Evolutionary conservation across 2,113 vertebrate genomes (phyloP).

Genomic region (Ictalurus furcatus): DNA sequence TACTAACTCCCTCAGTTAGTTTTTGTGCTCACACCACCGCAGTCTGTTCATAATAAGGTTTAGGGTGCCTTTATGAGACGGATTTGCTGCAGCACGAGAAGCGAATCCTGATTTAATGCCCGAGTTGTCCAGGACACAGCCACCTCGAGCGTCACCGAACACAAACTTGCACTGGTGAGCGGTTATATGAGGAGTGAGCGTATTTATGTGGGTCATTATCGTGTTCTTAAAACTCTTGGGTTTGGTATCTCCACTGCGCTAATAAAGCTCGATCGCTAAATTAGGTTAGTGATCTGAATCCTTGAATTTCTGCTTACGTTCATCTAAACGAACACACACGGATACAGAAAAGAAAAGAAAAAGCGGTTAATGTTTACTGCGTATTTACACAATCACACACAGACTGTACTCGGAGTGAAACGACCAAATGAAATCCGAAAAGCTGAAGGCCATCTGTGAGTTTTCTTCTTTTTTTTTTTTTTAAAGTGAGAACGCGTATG

Average conservation of each 20-base stretch:
- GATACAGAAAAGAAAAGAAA: not conserved
- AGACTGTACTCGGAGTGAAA: not conserved
- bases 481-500: not conserved
- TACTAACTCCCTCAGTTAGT: not conserved
- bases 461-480: not conserved
- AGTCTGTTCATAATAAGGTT: not conserved
- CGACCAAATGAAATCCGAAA: not conserved
- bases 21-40: not conserved
- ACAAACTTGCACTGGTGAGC: not conserved
- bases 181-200: not conserved
- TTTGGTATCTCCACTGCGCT: not conserved
- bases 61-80: not conserved
- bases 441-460: not conserved
- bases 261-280: not conserved
- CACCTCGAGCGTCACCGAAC: not conserved
- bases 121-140: not conserved
- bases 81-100: not conserved
- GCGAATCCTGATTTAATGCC: not conserved
- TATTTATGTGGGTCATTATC: not conserved
- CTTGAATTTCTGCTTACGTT: not conserved
- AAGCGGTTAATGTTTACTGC: not conserved
- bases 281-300: not conserved
- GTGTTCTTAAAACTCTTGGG: not conserved
- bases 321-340: not conserved
- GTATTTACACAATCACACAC: not conserved